These are phyloP conservation scores for Diarsia rubi DNA, from an alignment of 2,888 invertebrate species.

Conservation along the genomic window DNA sequence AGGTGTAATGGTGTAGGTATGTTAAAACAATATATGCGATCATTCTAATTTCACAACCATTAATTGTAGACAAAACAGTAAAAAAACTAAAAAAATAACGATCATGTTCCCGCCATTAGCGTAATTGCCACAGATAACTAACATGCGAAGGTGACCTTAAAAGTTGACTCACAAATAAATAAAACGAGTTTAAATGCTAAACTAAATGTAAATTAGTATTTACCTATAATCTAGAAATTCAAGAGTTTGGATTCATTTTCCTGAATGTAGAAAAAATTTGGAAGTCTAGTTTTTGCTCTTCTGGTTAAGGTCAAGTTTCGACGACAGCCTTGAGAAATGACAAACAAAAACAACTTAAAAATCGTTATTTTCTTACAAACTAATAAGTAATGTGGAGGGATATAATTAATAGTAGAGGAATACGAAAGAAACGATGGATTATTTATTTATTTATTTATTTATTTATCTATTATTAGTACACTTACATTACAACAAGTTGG, in stretches of 20 bases:
- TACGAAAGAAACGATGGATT: too few species aligned
- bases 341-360: neutral
- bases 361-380: neutral
- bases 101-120: conserved; percentile 24
- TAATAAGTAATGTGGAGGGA: neutral
- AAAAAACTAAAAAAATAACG: conserved; percentile 2
- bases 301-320: neutral
- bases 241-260: conserved; percentile 3
- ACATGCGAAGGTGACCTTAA: conserved; percentile 14
- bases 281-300: conserved; percentile 15
- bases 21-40: neutral
- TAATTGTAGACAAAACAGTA: conserved; percentile 35
- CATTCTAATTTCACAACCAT: neutral
- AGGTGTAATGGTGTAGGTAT: neutral
- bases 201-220: neutral
- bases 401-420: too few species aligned
- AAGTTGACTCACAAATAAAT: neutral
- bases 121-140: conserved; percentile 44
- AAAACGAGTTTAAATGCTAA: neutral
- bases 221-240: neutral
- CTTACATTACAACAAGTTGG: too few species aligned
- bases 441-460: too few species aligned
- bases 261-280: neutral
- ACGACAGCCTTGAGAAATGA: conserved; percentile 12
- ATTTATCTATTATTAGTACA: too few species aligned